Evolutionary conservation across 2,888 invertebrate genomes (phyloP).

Genomic region (Pachydiplax longipennis): DNA sequence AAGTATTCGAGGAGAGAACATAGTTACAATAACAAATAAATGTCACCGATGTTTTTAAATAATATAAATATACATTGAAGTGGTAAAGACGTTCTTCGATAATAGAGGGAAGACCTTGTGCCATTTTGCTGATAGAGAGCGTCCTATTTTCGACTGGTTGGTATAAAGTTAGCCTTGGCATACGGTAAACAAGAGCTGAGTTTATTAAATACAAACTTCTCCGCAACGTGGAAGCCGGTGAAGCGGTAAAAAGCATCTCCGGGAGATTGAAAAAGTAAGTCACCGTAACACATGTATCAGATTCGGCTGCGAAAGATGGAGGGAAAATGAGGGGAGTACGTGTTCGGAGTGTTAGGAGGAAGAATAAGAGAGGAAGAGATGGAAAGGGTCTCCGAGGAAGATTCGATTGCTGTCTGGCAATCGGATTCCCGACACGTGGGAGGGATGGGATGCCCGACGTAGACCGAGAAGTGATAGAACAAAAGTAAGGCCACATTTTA

Average conservation of each 20-base stretch:
- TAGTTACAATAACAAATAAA: too few species aligned
- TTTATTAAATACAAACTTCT: not conserved
- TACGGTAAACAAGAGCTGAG: not conserved
- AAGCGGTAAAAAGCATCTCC: not conserved
- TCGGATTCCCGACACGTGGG: slow-evolving; percentile 19
- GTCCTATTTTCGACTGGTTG: too few species aligned
- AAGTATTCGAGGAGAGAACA: too few species aligned
- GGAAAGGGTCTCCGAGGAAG: not conserved
- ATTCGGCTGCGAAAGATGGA: not conserved
- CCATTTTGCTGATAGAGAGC: too few species aligned
- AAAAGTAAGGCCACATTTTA: not conserved
- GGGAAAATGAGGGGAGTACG: not conserved
- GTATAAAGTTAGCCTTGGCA: too few species aligned
- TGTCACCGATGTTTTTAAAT: too few species aligned
- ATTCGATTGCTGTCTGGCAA: not conserved
- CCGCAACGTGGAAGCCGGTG: not conserved
- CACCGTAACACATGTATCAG: not conserved
- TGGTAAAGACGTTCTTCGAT: too few species aligned
- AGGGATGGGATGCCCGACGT: not conserved
- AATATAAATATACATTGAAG: too few species aligned
- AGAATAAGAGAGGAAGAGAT: not conserved
- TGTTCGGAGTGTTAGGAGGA: not conserved
- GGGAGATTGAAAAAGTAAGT: not conserved
- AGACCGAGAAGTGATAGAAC: not conserved
- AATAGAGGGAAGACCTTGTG: too few species aligned